Evolutionary conservation across 2,888 invertebrate genomes (phyloP).

Genomic region (Chloromyia formosa): DNA sequence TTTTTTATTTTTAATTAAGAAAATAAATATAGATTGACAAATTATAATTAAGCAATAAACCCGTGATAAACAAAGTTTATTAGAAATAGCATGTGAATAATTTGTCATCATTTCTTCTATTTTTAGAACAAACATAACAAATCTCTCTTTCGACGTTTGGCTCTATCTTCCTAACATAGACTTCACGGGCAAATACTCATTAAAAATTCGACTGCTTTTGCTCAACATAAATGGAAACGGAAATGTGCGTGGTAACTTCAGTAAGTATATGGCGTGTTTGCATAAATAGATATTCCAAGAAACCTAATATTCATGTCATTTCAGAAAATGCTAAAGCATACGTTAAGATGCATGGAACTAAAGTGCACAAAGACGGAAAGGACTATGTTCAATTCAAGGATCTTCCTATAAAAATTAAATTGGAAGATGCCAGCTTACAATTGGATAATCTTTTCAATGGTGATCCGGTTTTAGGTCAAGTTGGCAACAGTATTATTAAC

Average conservation of each 20-base stretch:
- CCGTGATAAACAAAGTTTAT: too few relatives aligned
- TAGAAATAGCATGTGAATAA: too few relatives aligned
- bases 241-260: slow-evolving; percentile 59
- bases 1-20: too few relatives aligned
- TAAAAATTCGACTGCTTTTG: slow-evolving; percentile 60
- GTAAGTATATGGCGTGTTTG: slow-evolving; percentile 53
- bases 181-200: slow-evolving; percentile 60
- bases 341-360: slow-evolving; percentile 60
- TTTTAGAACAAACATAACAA: slow-evolving; percentile 37
- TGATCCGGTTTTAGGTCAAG: slow-evolving; percentile 60
- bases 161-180: slow-evolving; percentile 60
- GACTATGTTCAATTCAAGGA: slow-evolving; percentile 61
- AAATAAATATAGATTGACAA: too few relatives aligned
- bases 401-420: slow-evolving; percentile 59
- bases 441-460: slow-evolving; percentile 62
- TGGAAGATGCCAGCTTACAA: slow-evolving; percentile 59
- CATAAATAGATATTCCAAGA: too few relatives aligned
- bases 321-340: slow-evolving; percentile 60
- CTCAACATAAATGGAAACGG: slow-evolving; percentile 61
- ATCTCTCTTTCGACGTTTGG: slow-evolving; percentile 57
- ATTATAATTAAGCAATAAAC: too few relatives aligned
- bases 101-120: neutral
- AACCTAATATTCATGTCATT: neutral
- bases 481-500: slow-evolving; percentile 62
- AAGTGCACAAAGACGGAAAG: slow-evolving; percentile 55